Conservation (phyloP, 2,888 invertebrate species). For the Rhabditophanes sp. region DNA sequence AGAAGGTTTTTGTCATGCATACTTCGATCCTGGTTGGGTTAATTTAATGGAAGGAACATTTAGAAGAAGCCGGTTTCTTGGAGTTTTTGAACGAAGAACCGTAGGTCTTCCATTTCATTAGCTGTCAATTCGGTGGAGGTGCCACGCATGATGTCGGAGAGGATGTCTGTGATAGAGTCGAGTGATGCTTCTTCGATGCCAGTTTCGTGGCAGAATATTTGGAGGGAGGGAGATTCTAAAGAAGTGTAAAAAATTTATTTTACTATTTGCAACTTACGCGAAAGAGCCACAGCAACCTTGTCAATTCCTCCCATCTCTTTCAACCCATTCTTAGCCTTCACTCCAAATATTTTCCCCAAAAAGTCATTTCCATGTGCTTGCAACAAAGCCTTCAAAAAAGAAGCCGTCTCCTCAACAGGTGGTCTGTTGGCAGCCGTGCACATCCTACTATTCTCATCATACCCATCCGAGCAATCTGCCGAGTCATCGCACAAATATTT, state of each 20-base stretch:
- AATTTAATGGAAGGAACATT: constrained; percentile 2
- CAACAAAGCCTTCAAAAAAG: constrained; percentile 76
- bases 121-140: constrained; percentile 26
- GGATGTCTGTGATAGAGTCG: constrained; percentile 22
- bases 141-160: constrained; percentile 31
- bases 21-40: no score
- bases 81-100: constrained; percentile 40
- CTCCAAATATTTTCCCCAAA: constrained; percentile 82
- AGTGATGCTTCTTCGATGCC: constrained; percentile 23
- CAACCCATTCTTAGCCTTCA: constrained; percentile 76
- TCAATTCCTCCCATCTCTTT: constrained; percentile 81
- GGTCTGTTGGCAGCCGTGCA: constrained; percentile 91
- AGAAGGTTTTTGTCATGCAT: no score
- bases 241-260: constrained; percentile 5
- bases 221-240: constrained; percentile 37
- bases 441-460: constrained; percentile 80
- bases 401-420: constrained; percentile 86
- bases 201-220: constrained; percentile 32
- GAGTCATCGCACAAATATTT: constrained; percentile 86
- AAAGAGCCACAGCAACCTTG: constrained; percentile 81
- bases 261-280: constrained; percentile 56
- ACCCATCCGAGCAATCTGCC: constrained; percentile 75
- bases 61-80: constrained; percentile 41
- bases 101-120: constrained; percentile 37
- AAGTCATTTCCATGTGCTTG: constrained; percentile 91